These are phyloP conservation scores for Entomyzon cyanotis DNA, from an alignment of 2,113 vertebrate species.

Conservation along the genomic window DNA sequence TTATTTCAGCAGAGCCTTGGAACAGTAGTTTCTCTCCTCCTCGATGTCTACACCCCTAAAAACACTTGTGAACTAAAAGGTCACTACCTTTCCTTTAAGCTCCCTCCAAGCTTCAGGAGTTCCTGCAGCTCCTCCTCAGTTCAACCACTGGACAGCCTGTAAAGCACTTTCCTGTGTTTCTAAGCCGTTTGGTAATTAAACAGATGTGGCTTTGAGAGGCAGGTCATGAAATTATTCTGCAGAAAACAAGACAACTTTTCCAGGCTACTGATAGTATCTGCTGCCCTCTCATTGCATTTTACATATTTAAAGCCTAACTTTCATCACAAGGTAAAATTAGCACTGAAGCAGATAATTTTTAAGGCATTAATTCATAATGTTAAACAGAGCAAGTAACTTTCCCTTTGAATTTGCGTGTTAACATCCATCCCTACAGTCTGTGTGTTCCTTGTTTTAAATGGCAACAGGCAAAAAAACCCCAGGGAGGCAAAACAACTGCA, in stretches of 20 bases:
- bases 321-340: constrained; percentile 29
- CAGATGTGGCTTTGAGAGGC: background rate
- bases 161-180: background rate
- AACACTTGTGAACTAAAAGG: background rate
- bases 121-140: background rate
- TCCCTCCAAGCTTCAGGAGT: background rate
- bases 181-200: background rate
- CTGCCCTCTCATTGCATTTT: background rate
- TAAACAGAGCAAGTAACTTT: constrained; percentile 40
- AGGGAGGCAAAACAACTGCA: background rate
- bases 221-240: background rate
- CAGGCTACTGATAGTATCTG: background rate
- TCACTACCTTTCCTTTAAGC: background rate
- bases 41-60: background rate
- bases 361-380: constrained; percentile 35
- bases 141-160: background rate
- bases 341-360: constrained; percentile 44
- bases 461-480: background rate
- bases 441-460: background rate
- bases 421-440: background rate
- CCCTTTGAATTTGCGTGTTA: background rate
- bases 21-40: background rate
- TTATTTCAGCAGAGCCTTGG: background rate
- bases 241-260: background rate
- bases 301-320: constrained; percentile 36